Conservation (phyloP, 2,888 invertebrate species). For the Pachycephus smyrnensis region DNA sequence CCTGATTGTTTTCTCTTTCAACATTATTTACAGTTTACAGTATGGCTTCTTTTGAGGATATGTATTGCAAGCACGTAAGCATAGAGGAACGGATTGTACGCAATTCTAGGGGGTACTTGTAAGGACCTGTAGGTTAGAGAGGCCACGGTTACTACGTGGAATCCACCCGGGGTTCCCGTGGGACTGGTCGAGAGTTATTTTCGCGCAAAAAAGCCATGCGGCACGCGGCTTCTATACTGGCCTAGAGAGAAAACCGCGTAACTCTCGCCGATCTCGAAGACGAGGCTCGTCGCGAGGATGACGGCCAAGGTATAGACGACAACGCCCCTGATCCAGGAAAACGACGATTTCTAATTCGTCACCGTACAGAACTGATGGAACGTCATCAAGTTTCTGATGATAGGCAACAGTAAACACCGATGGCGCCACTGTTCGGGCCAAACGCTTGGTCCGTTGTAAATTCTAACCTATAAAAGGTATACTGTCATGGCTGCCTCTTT, state of each 20-base stretch:
- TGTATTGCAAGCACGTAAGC: background rate
- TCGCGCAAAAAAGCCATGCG: constrained; percentile 31
- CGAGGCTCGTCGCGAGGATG: constrained; percentile 9
- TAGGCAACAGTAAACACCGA: background rate
- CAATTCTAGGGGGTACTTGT: background rate
- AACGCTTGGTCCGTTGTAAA: background rate
- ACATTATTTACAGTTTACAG: background rate
- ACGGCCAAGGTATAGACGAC: constrained; percentile 21
- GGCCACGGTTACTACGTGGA: background rate
- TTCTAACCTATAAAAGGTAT: background rate
- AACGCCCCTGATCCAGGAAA: constrained; percentile 52
- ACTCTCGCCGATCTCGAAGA: constrained; percentile 44
- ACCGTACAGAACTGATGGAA: background rate
- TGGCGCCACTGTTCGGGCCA: background rate
- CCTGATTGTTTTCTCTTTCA: background rate
- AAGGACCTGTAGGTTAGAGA: background rate
- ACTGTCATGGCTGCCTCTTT: background rate
- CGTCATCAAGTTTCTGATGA: background rate
- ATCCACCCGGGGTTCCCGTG: constrained; percentile 7
- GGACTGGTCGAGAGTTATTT: constrained; percentile 44
- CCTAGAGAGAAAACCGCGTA: constrained; percentile 46
- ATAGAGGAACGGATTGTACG: background rate
- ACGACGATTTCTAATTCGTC: constrained; percentile 52
- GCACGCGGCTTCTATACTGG: constrained; percentile 38
- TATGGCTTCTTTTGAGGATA: background rate